A percentile compares a stretch with the other conserved stretches of the same genome.
These are phyloP conservation scores for Toxotes jaculatrix DNA, from an alignment of 2,113 vertebrate species.

Conservation along the genomic window DNA sequence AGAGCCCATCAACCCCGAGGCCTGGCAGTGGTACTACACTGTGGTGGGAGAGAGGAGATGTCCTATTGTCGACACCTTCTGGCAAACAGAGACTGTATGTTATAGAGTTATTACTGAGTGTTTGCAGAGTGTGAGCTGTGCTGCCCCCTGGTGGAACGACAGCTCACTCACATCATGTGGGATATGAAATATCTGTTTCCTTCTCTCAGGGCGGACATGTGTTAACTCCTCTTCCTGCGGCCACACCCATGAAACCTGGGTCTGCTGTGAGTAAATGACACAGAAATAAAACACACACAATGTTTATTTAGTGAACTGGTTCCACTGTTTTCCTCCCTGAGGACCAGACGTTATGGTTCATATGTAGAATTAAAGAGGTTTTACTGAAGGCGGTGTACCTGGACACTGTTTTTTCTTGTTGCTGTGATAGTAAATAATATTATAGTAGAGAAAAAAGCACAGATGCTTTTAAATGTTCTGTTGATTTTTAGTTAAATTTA, in stretches of 20 bases:
- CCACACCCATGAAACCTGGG: slow-evolving; percentile 94
- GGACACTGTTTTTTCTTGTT: too few relatives aligned
- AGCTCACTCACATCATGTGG: too few relatives aligned
- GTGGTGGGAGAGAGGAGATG: slow-evolving; percentile 94
- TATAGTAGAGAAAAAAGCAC: too few relatives aligned
- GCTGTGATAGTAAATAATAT: too few relatives aligned
- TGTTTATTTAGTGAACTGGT: too few relatives aligned
- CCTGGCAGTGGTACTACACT: slow-evolving; percentile 96
- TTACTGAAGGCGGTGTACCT: too few relatives aligned
- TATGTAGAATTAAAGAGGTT: too few relatives aligned
- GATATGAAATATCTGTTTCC: neutral
- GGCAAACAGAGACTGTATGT: slow-evolving; percentile 96
- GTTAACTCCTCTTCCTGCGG: slow-evolving; percentile 93
- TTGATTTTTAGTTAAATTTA: too few relatives aligned
- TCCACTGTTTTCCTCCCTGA: too few relatives aligned
- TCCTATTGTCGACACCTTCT: slow-evolving; percentile 97
- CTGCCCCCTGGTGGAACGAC: slow-evolving; percentile 22
- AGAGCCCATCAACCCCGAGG: slow-evolving; percentile 98
- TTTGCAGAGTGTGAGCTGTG: neutral
- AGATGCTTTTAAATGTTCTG: too few relatives aligned
- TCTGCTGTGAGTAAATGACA: slow-evolving; percentile 88
- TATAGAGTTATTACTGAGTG: too few relatives aligned
- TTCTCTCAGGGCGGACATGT: slow-evolving; percentile 93
- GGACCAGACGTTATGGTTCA: too few relatives aligned
- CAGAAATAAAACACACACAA: neutral